A percentile compares a stretch with the other conserved stretches of the same genome.
Conservation (phyloP, 2,888 invertebrate genomes). For the Hypomecis punctinalis region DNA sequence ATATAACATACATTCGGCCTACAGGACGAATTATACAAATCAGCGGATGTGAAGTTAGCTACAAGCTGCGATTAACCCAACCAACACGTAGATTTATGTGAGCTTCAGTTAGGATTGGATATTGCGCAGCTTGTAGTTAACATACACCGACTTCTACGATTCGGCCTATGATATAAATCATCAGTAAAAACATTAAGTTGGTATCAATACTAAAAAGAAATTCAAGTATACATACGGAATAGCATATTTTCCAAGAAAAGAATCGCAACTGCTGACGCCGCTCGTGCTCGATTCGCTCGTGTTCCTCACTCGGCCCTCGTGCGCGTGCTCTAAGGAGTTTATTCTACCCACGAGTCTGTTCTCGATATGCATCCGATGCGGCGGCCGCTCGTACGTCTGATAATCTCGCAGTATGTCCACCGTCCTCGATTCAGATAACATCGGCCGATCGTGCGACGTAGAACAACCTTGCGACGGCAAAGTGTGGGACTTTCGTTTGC, state of each 20-base stretch:
- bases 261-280: constrained; percentile 93
- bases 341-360: constrained; percentile 68
- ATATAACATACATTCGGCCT: too few relatives aligned
- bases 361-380: constrained; percentile 61
- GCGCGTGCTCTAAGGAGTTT: constrained; percentile 74
- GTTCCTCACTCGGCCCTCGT: constrained; percentile 77
- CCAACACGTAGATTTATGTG: too few relatives aligned
- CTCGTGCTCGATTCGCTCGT: constrained; percentile 91
- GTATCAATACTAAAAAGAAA: too few relatives aligned
- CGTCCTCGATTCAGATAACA: constrained; percentile 89
- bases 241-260: constrained; percentile 86
- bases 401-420: constrained; percentile 84
- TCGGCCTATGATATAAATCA: too few relatives aligned
- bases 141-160: too few relatives aligned
- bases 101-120: too few relatives aligned
- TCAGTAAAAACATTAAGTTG: too few relatives aligned
- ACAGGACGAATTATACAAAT: too few relatives aligned
- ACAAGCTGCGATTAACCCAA: too few relatives aligned
- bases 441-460: constrained; percentile 86
- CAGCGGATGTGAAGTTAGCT: too few relatives aligned
- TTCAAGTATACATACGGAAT: constrained; percentile 86
- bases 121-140: too few relatives aligned
- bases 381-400: constrained; percentile 65
- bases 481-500: constrained; percentile 82
- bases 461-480: constrained; percentile 83